These are phyloP conservation scores for Polia nebulosa DNA, from an alignment of 2,888 invertebrate genomes.

Conservation along the genomic window DNA sequence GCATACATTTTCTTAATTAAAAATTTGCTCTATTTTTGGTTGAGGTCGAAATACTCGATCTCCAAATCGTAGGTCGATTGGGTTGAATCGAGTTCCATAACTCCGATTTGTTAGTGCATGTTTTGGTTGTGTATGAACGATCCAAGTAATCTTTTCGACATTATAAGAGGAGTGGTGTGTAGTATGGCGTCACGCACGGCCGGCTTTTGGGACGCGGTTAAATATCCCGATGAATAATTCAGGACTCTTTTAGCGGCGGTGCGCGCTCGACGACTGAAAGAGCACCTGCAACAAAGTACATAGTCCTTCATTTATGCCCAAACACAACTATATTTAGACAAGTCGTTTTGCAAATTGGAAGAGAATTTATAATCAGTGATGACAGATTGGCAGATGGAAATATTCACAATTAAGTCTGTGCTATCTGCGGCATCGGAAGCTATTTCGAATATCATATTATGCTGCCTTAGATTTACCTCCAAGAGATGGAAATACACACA, in stretches of 20 bases:
- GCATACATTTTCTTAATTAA: slow-evolving; percentile 62
- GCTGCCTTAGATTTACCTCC: not conserved
- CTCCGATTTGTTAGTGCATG: slow-evolving; percentile 54
- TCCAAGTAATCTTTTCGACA: slow-evolving; percentile 73
- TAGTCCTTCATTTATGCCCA: slow-evolving; percentile 82
- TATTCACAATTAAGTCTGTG: slow-evolving; percentile 36
- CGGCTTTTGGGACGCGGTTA: slow-evolving; percentile 80
- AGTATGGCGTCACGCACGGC: slow-evolving; percentile 73
- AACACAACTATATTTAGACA: slow-evolving; percentile 77
- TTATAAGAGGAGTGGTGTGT: slow-evolving; percentile 73
- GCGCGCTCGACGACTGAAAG: slow-evolving; percentile 77
- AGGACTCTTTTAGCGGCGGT: slow-evolving; percentile 84
- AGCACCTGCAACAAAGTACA: slow-evolving; percentile 89
- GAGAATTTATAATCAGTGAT: slow-evolving; percentile 71
- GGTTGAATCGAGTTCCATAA: slow-evolving; percentile 50
- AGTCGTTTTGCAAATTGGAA: slow-evolving; percentile 73
- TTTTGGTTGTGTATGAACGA: slow-evolving; percentile 56
- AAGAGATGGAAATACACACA: not conserved
- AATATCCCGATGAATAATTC: slow-evolving; percentile 89
- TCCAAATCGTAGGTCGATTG: slow-evolving; percentile 35
- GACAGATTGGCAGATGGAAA: slow-evolving; percentile 30
- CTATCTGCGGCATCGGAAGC: not conserved
- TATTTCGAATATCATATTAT: not conserved
- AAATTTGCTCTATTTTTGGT: slow-evolving; percentile 42
- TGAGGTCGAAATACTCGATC: slow-evolving; percentile 11